Conservation (phyloP, 2,797 vertebrate species). For the Melopsittacus undulatus region DNA sequence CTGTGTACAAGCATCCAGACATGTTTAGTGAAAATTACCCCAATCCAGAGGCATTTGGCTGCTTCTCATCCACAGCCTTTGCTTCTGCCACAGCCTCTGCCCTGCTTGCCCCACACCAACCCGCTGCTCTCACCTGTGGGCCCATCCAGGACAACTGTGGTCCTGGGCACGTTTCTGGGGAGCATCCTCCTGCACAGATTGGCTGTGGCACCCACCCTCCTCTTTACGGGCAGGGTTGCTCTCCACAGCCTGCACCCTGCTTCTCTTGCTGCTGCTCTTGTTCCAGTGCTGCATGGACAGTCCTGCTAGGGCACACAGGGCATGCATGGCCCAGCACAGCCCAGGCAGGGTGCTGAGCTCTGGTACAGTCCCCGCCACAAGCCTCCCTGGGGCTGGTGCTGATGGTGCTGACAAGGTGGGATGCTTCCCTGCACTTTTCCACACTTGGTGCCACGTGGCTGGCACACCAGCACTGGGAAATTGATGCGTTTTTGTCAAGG, state of each 20-base stretch:
- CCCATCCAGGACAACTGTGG: neutral
- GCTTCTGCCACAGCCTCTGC: neutral
- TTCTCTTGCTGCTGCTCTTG: conserved; percentile 12
- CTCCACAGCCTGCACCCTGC: neutral
- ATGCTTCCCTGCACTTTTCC: neutral
- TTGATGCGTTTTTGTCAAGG: accelerated
- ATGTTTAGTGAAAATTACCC: neutral
- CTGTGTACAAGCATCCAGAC: neutral
- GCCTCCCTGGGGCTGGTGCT: accelerated
- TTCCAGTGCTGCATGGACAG: conserved; percentile 74
- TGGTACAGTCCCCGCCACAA: accelerated
- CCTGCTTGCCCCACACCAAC: neutral
- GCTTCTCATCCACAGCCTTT: neutral
- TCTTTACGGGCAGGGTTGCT: accelerated
- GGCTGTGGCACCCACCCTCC: accelerated
- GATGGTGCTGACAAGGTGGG: neutral
- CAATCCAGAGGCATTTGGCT: neutral
- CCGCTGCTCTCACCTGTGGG: conserved; percentile 46
- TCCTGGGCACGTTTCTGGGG: neutral
- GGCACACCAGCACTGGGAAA: neutral
- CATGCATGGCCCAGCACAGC: conserved; percentile 28
- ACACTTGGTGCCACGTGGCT: neutral
- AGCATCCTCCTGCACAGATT: neutral
- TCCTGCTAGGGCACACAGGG: conserved; percentile 74
- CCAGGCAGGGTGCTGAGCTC: neutral